A percentile compares a stretch with the other conserved stretches of the same genome.
Evolutionary conservation across 92 coral and sea anemone genomes (phyloP).

Genomic region (Phenganax subtilis): DNA sequence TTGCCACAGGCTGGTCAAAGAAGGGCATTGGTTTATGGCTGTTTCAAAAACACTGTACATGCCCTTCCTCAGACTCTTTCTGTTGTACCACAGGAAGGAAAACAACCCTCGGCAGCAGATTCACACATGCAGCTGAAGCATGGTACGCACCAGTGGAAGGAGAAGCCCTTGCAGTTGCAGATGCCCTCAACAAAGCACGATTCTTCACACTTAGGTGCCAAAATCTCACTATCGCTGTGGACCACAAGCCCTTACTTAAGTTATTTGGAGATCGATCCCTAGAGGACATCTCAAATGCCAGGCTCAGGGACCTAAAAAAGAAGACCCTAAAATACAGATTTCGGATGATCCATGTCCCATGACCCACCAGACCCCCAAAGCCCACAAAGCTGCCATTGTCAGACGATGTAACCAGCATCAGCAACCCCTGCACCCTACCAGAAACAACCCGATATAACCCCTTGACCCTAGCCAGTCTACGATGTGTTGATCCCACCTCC

Average conservation of each 20-base stretch:
- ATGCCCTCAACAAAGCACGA: too few relatives aligned
- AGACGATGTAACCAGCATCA: background rate
- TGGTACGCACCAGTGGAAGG: too few relatives aligned
- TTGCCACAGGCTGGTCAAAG: too few relatives aligned
- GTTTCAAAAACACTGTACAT: too few relatives aligned
- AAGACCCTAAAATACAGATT: slow-evolving; percentile 18
- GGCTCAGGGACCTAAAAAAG: slow-evolving; percentile 17
- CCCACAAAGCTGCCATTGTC: background rate
- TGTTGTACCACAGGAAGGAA: too few relatives aligned
- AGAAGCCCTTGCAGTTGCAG: too few relatives aligned
- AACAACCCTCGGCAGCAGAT: too few relatives aligned
- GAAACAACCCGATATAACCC: background rate
- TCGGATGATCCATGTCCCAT: slow-evolving; percentile 4
- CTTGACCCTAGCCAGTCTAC: background rate
- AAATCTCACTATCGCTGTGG: too few relatives aligned
- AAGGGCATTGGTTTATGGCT: too few relatives aligned
- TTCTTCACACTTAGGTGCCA: too few relatives aligned
- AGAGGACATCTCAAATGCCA: background rate
- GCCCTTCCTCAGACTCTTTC: too few relatives aligned
- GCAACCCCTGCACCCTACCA: background rate
- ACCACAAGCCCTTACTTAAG: background rate
- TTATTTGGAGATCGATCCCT: slow-evolving; percentile 18
- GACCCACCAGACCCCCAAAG: background rate
- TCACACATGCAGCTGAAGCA: too few relatives aligned
- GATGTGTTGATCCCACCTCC: background rate